phyloP scores from a whole-genome alignment of 2,888 invertebrate species.

The Xylota sylvarum region DNA sequence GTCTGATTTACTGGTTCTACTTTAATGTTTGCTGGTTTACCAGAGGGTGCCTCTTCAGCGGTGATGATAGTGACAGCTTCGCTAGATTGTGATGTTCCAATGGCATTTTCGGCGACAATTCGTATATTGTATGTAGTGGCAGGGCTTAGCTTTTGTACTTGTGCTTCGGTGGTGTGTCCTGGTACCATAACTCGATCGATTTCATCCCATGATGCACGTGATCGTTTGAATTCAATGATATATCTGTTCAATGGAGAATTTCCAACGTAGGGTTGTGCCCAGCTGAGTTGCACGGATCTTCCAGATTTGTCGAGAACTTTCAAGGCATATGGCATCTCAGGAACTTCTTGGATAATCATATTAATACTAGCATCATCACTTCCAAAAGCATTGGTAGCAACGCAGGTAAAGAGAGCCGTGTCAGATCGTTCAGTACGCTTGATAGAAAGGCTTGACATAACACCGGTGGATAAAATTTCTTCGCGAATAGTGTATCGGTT shows the following conservation, averaged over 20 bases:
- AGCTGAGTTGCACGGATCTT: conserved; percentile 94
- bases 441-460: conserved; percentile 94
- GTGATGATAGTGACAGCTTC: conserved; percentile 97
- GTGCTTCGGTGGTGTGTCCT: conserved; percentile 95
- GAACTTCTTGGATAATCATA: conserved; percentile 94
- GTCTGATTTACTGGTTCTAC: conserved; percentile 95
- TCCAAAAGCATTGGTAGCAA: conserved; percentile 96
- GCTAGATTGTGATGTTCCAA: conserved; percentile 96
- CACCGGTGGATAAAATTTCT: conserved; percentile 94
- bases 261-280: conserved; percentile 96
- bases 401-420: conserved; percentile 95
- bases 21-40: conserved; percentile 92
- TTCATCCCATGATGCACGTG: conserved; percentile 93
- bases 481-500: conserved; percentile 93
- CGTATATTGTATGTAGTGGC: conserved; percentile 97
- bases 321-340: conserved; percentile 94
- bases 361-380: conserved; percentile 98
- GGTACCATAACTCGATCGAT: conserved; percentile 95
- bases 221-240: conserved; percentile 95
- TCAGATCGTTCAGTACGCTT: conserved; percentile 95
- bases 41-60: conserved; percentile 95
- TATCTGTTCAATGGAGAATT: conserved; percentile 95
- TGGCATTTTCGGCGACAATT: conserved; percentile 96
- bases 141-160: conserved; percentile 94
- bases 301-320: conserved; percentile 96